Evolutionary conservation across 2,888 invertebrate genomes (phyloP), one percentile per base, ranked within the genome.

Genomic region (Pheosia tremula): DNA sequence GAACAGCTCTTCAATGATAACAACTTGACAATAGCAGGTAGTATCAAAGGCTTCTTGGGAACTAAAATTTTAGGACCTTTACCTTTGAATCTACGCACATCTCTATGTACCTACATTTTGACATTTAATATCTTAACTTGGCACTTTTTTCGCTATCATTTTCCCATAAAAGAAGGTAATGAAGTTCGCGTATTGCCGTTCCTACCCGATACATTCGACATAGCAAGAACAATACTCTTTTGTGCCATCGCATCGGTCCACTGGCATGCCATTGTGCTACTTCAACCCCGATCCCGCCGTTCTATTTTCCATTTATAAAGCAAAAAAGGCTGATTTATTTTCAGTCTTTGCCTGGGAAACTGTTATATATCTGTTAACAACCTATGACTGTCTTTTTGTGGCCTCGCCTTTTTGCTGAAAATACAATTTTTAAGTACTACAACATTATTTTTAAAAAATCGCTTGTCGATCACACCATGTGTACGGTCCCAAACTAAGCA

Each of bases 201-300:
- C 81, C 81, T 78, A 80, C 80, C 78, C 86, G 90, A 90, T 90
- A 90, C 91, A 90, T 90, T 86, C 82, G 90, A 90, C 84, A 82
- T 83, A 80, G 80, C 87, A 91, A 87, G 89, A 91, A 91, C 91
- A 91, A 91, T 90, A 79, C 82, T 81, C 89, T 86, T 89, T 91
- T 91, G 90, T 90, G 68, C 74, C 79, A 80, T 80, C 78, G 87
- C 78, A 84, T 77, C 88, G 90, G 89, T 88, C 85, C 83, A 82
- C 85, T 85, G 87, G 79, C 69, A 71, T 88, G 74, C 24, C 75
- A 75, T 76, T 77, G 79, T 79, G 75, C 79, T 82, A 83, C 82
- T 81, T 86, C 87, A 85, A 85, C 88, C 86, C 83, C 80, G 85
- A 86, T 88, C 87, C 83, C 86, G 82, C 79, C 75, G 80, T 79